Evolutionary conservation across 2,888 invertebrate genomes (phyloP), one percentile per base, ranked within the genome.

Genomic region (Taenaris catops): DNA sequence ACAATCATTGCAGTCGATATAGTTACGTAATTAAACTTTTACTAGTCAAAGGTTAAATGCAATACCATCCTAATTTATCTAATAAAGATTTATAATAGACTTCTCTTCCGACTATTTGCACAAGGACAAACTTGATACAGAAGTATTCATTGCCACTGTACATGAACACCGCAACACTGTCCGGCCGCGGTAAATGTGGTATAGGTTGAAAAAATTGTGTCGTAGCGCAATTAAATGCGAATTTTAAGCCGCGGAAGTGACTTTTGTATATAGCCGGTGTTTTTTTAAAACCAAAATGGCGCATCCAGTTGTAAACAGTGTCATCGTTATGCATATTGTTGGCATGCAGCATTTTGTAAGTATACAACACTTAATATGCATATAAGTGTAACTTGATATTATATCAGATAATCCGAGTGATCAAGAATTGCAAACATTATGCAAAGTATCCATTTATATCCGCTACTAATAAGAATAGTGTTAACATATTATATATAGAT

Each of bases 291-390:
- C n/a, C 9, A 8, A n/a, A 7, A 48, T 50, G 42, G 53, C 58
- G 6, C 55, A 49, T 8, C 43, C 63, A 25, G 52, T 55, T 7
- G 42, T 75, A 14, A 71, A 78, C 43, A 66, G 80, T 2, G 59
- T 87, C 9, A 65, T 72, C 45, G 78, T 86, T 2, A 48, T 84
- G 40, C 70, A 78, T 8, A 54, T 79, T 9, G 55, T 79, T 16
- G 76, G 73, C 4, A 53, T 83, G 46, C 83, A 87, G 48, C 60
- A 72, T 45, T 72, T 72, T 41, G 86, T 87, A 62, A 76, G 84
- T 84, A 67, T 54, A 35, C n/a, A n/a, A n/a, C n/a, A n/a, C n/a
- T n/a, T n/a, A n/a, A n/a, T n/a, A n/a, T n/a, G n/a, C n/a, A n/a
- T n/a, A n/a, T n/a, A n/a, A n/a, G n/a, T n/a, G n/a, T n/a, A n/a